Evolutionary conservation across 2,888 invertebrate genomes (phyloP).

Genomic region (Ophraella communa): DNA sequence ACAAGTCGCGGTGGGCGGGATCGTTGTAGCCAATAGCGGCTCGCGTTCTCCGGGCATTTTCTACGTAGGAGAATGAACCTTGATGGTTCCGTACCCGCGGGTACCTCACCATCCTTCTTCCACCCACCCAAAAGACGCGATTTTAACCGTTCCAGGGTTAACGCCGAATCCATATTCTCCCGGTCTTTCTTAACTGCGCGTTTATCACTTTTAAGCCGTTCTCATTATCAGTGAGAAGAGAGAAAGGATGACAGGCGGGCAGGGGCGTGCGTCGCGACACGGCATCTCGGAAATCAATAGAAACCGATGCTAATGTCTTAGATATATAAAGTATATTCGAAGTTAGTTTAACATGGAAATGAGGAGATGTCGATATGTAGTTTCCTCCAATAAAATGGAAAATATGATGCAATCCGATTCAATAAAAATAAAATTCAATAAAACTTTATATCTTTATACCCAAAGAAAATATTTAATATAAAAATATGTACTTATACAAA

Average conservation of each 20-base stretch:
- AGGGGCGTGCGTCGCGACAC: constrained; percentile 12
- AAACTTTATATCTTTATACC: too few relatives aligned
- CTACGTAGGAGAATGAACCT: constrained; percentile 56
- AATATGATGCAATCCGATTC: neutral
- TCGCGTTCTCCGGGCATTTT: constrained; percentile 51
- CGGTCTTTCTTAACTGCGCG: constrained; percentile 43
- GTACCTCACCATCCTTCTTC: constrained; percentile 40
- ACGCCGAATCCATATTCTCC: constrained; percentile 49
- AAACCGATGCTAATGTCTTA: constrained; percentile 20
- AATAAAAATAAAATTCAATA: too few relatives aligned
- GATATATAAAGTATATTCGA: constrained; percentile 14
- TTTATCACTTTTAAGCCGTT: constrained; percentile 44
- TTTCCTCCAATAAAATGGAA: constrained; percentile 13
- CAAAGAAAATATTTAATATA: too few relatives aligned
- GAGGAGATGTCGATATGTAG: constrained; percentile 14
- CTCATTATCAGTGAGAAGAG: constrained; percentile 38
- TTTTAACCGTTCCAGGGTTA: constrained; percentile 41
- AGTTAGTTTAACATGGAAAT: constrained; percentile 20
- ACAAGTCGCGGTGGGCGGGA: constrained; percentile 60
- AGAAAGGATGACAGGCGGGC: constrained; percentile 29
- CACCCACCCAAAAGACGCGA: constrained; percentile 46
- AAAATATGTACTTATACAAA: too few relatives aligned
- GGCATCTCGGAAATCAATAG: constrained; percentile 21
- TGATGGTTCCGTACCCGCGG: constrained; percentile 55
- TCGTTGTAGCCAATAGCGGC: constrained; percentile 54